Base-by-base conservation (phyloP, 2,113 vertebrate genomes). In the Eidolon helvum region DNA sequence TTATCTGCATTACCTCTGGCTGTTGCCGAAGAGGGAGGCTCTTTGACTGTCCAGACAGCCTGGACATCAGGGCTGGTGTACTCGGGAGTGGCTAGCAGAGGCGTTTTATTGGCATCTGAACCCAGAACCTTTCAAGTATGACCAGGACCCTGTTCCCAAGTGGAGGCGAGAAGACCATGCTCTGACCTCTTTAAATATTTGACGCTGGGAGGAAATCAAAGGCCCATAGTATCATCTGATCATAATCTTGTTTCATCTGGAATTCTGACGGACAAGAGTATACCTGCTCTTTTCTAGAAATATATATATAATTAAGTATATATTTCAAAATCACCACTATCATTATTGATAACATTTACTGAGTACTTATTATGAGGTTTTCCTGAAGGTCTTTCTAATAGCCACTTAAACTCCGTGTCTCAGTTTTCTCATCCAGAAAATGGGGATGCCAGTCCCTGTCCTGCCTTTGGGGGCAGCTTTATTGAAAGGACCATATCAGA, bases 401-500 rank as follows among this genome's bases (percentile, higher is more conserved):
- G 24, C 30, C 26, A 16, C 15, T 97, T 96, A 78, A 83, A 38
- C 28, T 75, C 84, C 21, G 9, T 33, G 14, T 55, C 35, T 91
- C 78, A 74, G 50, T n/a, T 89, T 96, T 45, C 2, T 83, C 19
- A 14, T 75, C 61, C 53, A 63, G 77, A 74, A 96, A 66, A 94
- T 75, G 57, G 26, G 79, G 15, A 40, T 1, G 48, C 30, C 24
- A 63, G 30, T 15, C 86, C 40, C 55, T 85, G 8, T 4, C 21
- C 53, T 33, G 55, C 77, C 59, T 83, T 30, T 26, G 12, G 6
- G 40, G 40, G 72, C 38, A 83, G 21, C 43, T 50, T 83, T n/a
- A 7, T 16, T 43, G 50, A 12, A 66, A 71, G 66, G 30, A 66
- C 68, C 45, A 35, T 0, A 18, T 91, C 57, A 66, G 95, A 94